phyloP scores from a whole-genome alignment of 2,113 vertebrate species.

The Lonchura striata region DNA sequence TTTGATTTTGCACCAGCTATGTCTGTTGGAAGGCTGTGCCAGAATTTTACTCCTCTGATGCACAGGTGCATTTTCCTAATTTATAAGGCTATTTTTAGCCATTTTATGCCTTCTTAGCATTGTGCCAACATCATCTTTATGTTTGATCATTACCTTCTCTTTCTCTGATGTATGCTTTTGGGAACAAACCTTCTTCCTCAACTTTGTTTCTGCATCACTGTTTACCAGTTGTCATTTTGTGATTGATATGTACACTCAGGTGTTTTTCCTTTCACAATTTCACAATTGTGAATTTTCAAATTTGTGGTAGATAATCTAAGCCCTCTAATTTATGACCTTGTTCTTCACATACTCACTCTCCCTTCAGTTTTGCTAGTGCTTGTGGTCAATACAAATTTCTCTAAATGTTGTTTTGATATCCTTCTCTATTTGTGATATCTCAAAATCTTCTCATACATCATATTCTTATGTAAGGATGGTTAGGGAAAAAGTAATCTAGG shows the following conservation, averaged over 20 bases:
- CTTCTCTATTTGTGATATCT: neutral
- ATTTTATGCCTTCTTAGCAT: neutral
- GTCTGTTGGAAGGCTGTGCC: neutral
- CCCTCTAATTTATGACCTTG: neutral
- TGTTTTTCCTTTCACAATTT: constrained; percentile 16
- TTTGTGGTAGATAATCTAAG: neutral
- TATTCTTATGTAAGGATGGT: neutral
- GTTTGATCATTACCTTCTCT: neutral
- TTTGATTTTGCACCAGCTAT: neutral
- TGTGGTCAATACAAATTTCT: neutral
- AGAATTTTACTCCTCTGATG: neutral
- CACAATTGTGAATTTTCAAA: neutral
- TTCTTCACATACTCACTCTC: neutral
- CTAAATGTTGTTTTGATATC: neutral
- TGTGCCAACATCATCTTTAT: neutral
- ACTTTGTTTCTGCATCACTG: neutral
- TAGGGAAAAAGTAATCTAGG: neutral
- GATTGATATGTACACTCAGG: constrained; percentile 33
- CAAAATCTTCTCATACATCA: neutral
- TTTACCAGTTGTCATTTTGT: constrained; percentile 14
- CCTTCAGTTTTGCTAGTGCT: neutral
- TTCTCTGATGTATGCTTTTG: neutral
- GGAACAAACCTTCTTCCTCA: neutral
- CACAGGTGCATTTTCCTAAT: neutral
- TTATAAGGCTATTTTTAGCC: neutral